These are phyloP conservation scores for Temnothorax curvispinosus DNA, from an alignment of 1,140 invertebrate genomes.

Conservation along the genomic window DNA sequence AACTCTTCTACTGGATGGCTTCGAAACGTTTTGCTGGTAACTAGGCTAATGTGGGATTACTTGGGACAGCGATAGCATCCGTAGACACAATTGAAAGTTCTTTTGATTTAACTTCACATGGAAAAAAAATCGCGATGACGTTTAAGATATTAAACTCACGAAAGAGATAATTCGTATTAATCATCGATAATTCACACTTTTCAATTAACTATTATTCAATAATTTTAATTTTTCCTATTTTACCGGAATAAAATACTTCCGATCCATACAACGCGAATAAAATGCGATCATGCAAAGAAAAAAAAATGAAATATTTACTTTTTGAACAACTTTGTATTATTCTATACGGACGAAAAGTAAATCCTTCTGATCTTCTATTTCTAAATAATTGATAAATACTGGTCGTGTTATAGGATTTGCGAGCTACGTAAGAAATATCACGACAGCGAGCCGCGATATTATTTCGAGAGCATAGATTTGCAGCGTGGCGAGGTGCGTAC, in stretches of 20 bases:
- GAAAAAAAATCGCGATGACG: constrained; percentile 1
- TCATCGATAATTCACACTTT: constrained; percentile 26
- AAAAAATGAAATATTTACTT: neutral
- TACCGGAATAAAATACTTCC: neutral
- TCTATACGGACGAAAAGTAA: neutral
- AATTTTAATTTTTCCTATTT: constrained; percentile 9
- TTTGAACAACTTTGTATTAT: neutral
- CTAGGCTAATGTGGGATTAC: constrained; percentile 70
- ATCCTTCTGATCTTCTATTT: neutral
- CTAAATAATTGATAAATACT: neutral
- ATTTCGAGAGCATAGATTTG: constrained; percentile 57
- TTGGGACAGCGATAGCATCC: constrained; percentile 31
- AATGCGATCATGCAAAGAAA: neutral
- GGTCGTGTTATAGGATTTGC: neutral
- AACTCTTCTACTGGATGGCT: constrained; percentile 31
- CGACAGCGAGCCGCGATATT: constrained; percentile 1
- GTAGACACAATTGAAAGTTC: constrained; percentile 40
- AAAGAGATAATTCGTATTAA: constrained; percentile 39
- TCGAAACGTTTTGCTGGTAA: constrained; percentile 58
- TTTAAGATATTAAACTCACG: neutral
- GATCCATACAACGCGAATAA: neutral
- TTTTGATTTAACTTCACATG: constrained; percentile 31
- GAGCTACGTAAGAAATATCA: constrained; percentile 13
- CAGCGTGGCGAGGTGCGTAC: constrained; percentile 66
- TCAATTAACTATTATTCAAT: constrained; percentile 36